phyloP scores from a whole-genome alignment of 92 coral and sea anemone species.

The Siderastrea radians region DNA sequence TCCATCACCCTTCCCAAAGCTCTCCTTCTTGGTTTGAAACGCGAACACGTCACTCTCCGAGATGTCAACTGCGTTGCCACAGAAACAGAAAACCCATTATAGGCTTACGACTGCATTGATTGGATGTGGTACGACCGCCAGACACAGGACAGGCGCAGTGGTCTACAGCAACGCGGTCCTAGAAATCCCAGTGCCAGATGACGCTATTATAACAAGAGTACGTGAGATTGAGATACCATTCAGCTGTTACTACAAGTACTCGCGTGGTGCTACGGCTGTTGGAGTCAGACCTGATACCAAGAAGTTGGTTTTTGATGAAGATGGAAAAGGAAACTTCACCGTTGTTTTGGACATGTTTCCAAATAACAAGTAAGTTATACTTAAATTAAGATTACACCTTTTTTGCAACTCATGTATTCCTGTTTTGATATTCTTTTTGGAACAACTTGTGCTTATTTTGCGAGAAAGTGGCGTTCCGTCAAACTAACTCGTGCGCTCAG shows the following conservation, averaged over 20 bases:
- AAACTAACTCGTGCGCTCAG: no score
- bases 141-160: conserved; percentile 61
- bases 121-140: conserved; percentile 79
- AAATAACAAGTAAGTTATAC: conserved; percentile 16
- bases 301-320: conserved; percentile 79
- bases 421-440: no score
- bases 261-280: conserved; percentile 68
- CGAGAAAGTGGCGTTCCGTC: no score
- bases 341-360: conserved; percentile 64
- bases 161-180: conserved; percentile 81
- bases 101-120: conserved; percentile 70
- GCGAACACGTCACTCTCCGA: conserved; percentile 73
- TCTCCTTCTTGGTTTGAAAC: conserved; percentile 73
- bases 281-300: conserved; percentile 78
- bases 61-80: conserved; percentile 76
- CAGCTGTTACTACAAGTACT: conserved; percentile 78
- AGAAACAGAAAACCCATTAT: conserved; percentile 76
- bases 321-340: conserved; percentile 79
- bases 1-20: conserved; percentile 81
- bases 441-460: no score
- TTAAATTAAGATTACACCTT: not conserved
- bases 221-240: conserved; percentile 84
- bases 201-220: conserved; percentile 75
- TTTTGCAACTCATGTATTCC: not conserved
- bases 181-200: conserved; percentile 59